Base-by-base conservation (phyloP, 2,113 vertebrate species). In the Brienomyrus longianalis region DNA sequence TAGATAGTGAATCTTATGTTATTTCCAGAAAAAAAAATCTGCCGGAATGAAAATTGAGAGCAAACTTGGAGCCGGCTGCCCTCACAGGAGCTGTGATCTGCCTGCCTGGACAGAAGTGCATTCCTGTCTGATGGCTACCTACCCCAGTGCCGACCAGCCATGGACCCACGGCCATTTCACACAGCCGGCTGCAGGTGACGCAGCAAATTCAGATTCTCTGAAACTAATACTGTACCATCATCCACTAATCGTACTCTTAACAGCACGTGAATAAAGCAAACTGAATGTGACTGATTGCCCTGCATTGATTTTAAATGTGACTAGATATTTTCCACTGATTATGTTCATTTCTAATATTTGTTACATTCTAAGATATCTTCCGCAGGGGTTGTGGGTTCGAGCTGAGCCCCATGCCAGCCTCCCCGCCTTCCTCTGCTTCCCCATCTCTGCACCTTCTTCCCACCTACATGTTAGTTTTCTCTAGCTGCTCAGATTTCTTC, bases 91-190 rank as follows among this genome's bases (percentile, higher is more conserved):
- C 94, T 93, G 95, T 92, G 91, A 86, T 93, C 90, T 93, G 93
- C 94, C 93, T 95, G 92, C 92, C 94, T 93, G 96, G 96, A 96
- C 96, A 94, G 94, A 96, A 89, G 93, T 92, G 94, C 95, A 97
- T 97, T 97, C 95, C 95, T 96, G 94, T 94, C 94, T 94, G 91
- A 94, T 94, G 95, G 92, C 92, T 91, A 92, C 93, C 92, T 94
- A 93, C 47, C 51, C 96, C 96, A 95, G 96, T 97, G 95, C 97
- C 96, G 97, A 95, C 92, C 90, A 94, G 94, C 91, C 77, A 39
- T 1, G 0, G 5, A 17, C 10, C 10, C 11, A 80, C 17, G n/a
- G 31, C 31, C 0, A 35, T 83, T 83, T 31, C 15, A 19, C 35
- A 43, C 31, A 43, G 5, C 35, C 39, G 7, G 54, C 39, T 45